Base-by-base conservation (phyloP, 1,140 invertebrate species). In the Hormaphis cornu region DNA sequence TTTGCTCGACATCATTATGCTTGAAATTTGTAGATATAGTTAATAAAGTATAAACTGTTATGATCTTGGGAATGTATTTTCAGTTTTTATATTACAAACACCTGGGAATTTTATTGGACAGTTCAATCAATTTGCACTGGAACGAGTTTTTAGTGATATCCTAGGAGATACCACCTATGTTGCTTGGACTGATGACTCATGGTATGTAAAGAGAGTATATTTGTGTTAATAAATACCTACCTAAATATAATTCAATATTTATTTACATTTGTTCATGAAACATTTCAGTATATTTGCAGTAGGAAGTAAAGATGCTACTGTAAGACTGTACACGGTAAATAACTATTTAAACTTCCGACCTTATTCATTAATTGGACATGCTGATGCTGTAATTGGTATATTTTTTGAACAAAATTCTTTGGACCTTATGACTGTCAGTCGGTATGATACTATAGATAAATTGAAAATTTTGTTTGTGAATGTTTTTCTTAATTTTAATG, bases 111-210 rank as follows among this genome's bases (percentile, higher is more conserved):
- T 88, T 75, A 85, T 85, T 1, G 87, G 89, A 28, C 84, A 93
- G 75, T 95, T 88, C 75, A 92, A 94, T 80, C 89, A 92, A 1
- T 97, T 98, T 79, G 79, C 88, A 4, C 85, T 97, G 81, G 87
- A 91, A 76, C 80, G 87, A 70, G 87, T 90, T 2, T 95, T 91
- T 78, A 84, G 88, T 73, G 87, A 87, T 40, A 83, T 89, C 24
- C 85, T 83, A 72, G 90, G 94, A 79, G 87, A 92, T 71, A 87
- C 89, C 0, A 89, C 88, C 0, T 93, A 85, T 76, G 74, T 98
- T 20, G 87, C 92, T 78, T 98, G 95, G 95, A 94, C 93, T 0
- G 83, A 82, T 46, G 94, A 97, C 79, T 97, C 94, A 0, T 88
- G 77, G 83, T 85, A 74, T 59, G 22, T 56, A 22, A 28, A 16